Evolutionary conservation across 2,113 vertebrate species (phyloP).

Genomic region (Bothrops jararaca): DNA sequence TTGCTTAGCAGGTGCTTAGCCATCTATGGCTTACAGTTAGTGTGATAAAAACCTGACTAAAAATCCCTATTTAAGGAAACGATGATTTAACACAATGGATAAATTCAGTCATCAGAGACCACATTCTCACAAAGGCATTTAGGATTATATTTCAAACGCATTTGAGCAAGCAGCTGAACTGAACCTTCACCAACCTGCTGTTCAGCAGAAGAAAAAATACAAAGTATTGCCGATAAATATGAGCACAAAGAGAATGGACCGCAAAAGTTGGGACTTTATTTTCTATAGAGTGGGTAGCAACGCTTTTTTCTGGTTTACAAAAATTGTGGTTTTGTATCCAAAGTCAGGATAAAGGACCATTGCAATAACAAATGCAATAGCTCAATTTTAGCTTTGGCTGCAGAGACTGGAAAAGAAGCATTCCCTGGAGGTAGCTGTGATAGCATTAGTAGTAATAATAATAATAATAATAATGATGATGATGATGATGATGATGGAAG

Average conservation of each 20-base stretch:
- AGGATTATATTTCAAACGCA: neutral
- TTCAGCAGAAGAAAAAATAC: neutral
- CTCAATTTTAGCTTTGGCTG: conserved; percentile 2
- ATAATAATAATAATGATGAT: too few species aligned
- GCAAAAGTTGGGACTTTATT: neutral
- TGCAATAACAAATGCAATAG: conserved; percentile 6
- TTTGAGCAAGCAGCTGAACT: neutral
- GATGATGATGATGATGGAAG: too few species aligned
- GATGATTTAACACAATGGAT: too few species aligned
- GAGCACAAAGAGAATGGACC: neutral
- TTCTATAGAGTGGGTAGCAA: neutral
- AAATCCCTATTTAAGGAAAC: too few species aligned
- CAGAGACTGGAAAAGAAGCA: neutral
- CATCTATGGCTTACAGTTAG: too few species aligned
- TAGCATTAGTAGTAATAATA: neutral
- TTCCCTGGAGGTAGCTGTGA: conserved; percentile 12
- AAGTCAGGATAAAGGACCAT: neutral
- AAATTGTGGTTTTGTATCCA: conserved; percentile 1
- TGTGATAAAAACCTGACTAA: too few species aligned
- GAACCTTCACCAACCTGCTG: neutral
- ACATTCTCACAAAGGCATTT: too few species aligned
- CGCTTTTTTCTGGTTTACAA: neutral
- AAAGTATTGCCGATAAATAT: neutral
- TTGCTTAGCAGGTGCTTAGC: too few species aligned
- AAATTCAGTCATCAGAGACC: neutral